Conservation (phyloP, 2,888 invertebrate species). For the Glaucopsyche alexis region DNA sequence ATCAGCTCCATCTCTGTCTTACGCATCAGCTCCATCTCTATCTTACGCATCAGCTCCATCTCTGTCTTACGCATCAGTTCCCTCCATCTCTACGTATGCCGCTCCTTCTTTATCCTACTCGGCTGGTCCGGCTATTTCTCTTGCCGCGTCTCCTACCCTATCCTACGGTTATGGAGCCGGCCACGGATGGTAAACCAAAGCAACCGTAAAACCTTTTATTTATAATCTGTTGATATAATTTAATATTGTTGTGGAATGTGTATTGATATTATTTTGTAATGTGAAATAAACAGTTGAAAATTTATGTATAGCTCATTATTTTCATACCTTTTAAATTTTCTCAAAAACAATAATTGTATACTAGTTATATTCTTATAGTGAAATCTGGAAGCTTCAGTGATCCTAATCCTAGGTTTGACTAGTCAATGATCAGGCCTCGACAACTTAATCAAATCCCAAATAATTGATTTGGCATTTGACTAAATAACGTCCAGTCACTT, state of each 20-base stretch:
- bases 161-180: conserved; percentile 38
- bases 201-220: conserved; percentile 39
- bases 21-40: conserved; percentile 49
- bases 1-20: conserved; percentile 40
- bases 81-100: conserved; percentile 44
- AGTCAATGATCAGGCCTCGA: no score
- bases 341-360: no score
- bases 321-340: neutral
- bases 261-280: conserved; percentile 1
- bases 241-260: conserved; percentile 33
- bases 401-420: no score
- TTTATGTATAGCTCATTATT: neutral
- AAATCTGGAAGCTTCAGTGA: no score
- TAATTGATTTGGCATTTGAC: no score
- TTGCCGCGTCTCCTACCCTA: conserved; percentile 66
- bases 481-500: no score
- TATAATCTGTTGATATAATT: conserved; percentile 36
- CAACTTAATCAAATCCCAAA: no score
- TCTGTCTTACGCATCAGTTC: conserved; percentile 36
- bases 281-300: conserved; percentile 7
- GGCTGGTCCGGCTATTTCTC: conserved; percentile 44
- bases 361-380: no score
- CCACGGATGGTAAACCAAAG: conserved; percentile 51
- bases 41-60: conserved; percentile 49
- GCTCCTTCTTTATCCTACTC: conserved; percentile 10